These are phyloP conservation scores for Drusus annulatus DNA, from an alignment of 1,140 invertebrate genomes.

Conservation along the genomic window DNA sequence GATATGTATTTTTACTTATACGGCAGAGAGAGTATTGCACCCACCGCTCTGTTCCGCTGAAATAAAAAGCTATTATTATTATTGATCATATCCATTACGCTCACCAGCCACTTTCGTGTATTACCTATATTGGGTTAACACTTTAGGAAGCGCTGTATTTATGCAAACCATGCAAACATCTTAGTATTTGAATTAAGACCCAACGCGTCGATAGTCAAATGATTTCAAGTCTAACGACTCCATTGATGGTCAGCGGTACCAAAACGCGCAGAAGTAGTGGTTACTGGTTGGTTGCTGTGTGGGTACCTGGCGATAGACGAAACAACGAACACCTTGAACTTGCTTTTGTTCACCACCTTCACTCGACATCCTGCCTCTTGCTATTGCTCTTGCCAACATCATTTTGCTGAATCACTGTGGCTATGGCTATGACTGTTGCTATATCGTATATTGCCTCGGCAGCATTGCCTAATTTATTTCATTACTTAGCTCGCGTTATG, in stretches of 20 bases:
- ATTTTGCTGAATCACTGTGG: conserved; percentile 22
- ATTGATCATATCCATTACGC: too few relatives aligned
- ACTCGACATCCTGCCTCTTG: conserved; percentile 32
- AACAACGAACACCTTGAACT: conserved; percentile 32
- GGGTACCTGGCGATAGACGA: background rate
- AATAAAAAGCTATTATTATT: too few relatives aligned
- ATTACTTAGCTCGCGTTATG: background rate
- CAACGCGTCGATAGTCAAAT: too few relatives aligned
- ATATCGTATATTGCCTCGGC: background rate
- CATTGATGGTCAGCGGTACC: background rate
- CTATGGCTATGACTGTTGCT: background rate
- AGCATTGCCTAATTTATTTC: conserved; percentile 29
- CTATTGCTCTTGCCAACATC: conserved; percentile 35
- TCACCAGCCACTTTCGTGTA: too few relatives aligned
- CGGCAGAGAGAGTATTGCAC: too few relatives aligned
- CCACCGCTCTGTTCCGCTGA: too few relatives aligned
- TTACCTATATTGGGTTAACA: too few relatives aligned
- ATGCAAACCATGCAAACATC: too few relatives aligned
- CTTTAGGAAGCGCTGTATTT: too few relatives aligned
- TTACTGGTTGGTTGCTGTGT: background rate
- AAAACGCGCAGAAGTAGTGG: conserved; percentile 1
- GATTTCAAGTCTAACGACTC: background rate
- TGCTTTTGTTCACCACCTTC: conserved; percentile 41
- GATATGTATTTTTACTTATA: too few relatives aligned
- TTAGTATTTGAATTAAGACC: too few relatives aligned